phyloP scores from a whole-genome alignment of 2,113 vertebrate genomes.

The Erinaceus europaeus region DNA sequence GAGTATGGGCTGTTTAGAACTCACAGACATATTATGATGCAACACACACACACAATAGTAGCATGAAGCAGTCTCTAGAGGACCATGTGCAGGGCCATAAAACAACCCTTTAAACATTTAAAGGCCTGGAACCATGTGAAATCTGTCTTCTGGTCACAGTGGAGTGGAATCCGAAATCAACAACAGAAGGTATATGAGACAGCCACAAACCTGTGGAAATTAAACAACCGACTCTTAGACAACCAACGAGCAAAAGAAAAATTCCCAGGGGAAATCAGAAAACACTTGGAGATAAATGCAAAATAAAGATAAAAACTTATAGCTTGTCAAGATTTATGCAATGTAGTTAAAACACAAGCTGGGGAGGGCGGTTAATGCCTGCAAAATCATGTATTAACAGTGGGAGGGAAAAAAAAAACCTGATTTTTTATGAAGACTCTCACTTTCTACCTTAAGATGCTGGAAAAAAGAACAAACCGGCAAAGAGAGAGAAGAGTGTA shows the following conservation, averaged over 20 bases:
- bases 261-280: background rate
- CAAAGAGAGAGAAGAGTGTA: background rate
- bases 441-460: background rate
- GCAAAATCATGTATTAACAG: background rate
- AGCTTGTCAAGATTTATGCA: background rate
- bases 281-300: background rate
- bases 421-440: background rate
- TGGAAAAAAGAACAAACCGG: background rate
- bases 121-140: too few relatives aligned
- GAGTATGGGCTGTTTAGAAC: background rate
- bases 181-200: too few relatives aligned
- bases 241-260: background rate
- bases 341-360: background rate
- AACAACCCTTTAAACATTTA: background rate
- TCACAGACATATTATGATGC: background rate
- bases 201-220: background rate
- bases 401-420: background rate
- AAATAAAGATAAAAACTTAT: background rate
- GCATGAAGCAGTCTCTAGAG: background rate
- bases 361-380: background rate
- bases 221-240: background rate
- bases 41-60: background rate
- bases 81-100: background rate
- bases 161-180: too few relatives aligned
- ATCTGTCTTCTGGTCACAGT: too few relatives aligned